Percentiles rank a stretch among this genome's conserved stretches.
Conservation (phyloP, 1,140 invertebrate genomes). For the Lepidotrigona ventralis region DNA sequence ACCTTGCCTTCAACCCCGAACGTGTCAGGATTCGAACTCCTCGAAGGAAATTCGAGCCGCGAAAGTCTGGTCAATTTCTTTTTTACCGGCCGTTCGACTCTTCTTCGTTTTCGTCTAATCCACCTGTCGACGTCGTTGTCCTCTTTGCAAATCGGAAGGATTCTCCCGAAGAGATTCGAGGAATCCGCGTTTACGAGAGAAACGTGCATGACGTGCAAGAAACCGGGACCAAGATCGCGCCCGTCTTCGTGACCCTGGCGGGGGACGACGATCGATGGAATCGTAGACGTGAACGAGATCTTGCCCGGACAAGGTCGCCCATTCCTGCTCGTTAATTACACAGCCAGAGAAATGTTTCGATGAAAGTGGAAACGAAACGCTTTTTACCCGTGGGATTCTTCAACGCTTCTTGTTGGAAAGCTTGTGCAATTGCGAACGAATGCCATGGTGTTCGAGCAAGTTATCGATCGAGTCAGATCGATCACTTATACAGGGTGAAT, state of each 20-base stretch:
- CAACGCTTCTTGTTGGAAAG: neutral
- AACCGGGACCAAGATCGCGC: neutral
- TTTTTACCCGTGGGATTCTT: neutral
- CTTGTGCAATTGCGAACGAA: neutral
- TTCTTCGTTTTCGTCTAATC: slow-evolving; percentile 24
- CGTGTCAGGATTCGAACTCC: slow-evolving; percentile 16
- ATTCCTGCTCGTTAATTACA: slow-evolving; percentile 24
- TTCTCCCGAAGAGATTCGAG: neutral
- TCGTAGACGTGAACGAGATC: slow-evolving; percentile 11
- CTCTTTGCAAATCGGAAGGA: neutral
- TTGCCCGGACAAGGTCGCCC: slow-evolving; percentile 27
- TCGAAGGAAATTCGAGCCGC: slow-evolving; percentile 55
- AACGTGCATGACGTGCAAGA: neutral
- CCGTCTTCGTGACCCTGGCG: neutral
- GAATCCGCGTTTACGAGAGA: slow-evolving; percentile 10
- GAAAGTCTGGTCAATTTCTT: slow-evolving; percentile 49
- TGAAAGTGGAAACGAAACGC: slow-evolving; percentile 6
- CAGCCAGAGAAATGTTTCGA: neutral
- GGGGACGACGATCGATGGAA: slow-evolving; percentile 27
- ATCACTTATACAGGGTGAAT: too few relatives aligned
- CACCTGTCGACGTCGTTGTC: too few relatives aligned
- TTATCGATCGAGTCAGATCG: neutral
- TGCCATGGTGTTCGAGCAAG: too few relatives aligned
- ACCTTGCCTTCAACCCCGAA: too few relatives aligned
- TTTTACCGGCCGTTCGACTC: slow-evolving; percentile 50